Conservation (phyloP, 2,113 vertebrate genomes). For the Tenebrosternarchus preto region DNA sequence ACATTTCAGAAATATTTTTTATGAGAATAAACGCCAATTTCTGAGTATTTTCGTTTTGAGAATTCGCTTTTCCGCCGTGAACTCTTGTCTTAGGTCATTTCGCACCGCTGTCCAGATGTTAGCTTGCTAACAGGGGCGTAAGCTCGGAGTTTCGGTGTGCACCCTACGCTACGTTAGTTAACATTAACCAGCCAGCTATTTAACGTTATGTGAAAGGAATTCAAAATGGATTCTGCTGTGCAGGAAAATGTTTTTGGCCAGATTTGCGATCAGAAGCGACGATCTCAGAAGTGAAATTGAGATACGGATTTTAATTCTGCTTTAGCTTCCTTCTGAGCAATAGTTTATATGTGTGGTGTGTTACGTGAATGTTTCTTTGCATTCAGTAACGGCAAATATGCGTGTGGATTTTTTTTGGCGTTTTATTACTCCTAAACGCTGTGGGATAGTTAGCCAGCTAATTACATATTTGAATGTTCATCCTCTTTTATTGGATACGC, state of each 20-base stretch:
- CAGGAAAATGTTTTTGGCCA: background rate
- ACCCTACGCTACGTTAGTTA: too few relatives aligned
- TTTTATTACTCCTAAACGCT: background rate
- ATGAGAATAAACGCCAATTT: too few relatives aligned
- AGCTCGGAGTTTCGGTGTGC: too few relatives aligned
- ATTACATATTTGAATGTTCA: too few relatives aligned
- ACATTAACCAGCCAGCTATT: too few relatives aligned
- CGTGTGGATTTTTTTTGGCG: background rate
- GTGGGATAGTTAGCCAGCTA: background rate
- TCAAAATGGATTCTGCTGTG: background rate
- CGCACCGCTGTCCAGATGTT: constrained; percentile 72
- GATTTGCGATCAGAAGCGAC: background rate
- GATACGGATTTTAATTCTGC: constrained; percentile 2
- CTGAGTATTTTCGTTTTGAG: too few relatives aligned
- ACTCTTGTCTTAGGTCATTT: background rate
- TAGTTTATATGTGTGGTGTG: background rate
- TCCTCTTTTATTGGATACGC: background rate
- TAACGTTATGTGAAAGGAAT: too few relatives aligned
- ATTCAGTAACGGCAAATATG: background rate
- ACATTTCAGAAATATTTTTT: too few relatives aligned
- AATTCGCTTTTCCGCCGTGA: background rate
- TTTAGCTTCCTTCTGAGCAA: background rate
- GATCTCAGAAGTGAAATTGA: constrained; percentile 1
- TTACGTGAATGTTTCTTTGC: constrained; percentile 14
- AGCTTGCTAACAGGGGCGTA: constrained; percentile 19